Evolutionary conservation across 2,797 vertebrate genomes (phyloP).

Genomic region (Arrhamphus sclerolepis): DNA sequence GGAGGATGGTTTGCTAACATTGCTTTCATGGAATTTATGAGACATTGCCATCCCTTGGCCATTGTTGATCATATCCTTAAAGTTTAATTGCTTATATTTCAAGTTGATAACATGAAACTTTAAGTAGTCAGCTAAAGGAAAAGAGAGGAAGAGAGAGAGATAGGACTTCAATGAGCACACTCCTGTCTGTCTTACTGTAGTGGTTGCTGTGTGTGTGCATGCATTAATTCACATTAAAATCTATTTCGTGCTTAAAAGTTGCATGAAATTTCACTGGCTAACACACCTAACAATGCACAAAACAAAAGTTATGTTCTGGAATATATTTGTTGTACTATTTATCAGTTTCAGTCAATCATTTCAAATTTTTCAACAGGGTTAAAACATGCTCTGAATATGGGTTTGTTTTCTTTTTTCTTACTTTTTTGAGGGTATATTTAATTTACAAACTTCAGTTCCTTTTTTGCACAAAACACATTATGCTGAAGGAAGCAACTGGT

Average conservation of each 20-base stretch:
- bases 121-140: conserved; percentile 32
- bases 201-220: conserved; percentile 4
- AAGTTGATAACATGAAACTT: conserved; percentile 56
- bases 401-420: conserved; percentile 1
- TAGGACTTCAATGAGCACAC: conserved; percentile 11
- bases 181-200: not conserved
- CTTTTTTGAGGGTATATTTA: conserved; percentile 12
- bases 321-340: conserved; percentile 12
- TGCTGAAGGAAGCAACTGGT: conserved; percentile 22
- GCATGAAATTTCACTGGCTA: conserved; percentile 2
- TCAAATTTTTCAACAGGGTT: conserved; percentile 1
- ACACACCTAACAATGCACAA: not conserved
- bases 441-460: conserved; percentile 10
- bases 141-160: not conserved
- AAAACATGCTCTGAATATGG: not conserved
- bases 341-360: conserved; percentile 5
- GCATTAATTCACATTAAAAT: conserved; percentile 16
- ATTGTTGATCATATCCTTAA: conserved; percentile 48
- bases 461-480: conserved; percentile 28
- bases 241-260: conserved; percentile 9
- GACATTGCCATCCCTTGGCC: conserved; percentile 28
- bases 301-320: conserved; percentile 7
- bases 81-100: conserved; percentile 57
- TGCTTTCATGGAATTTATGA: conserved; percentile 55
- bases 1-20: conserved; percentile 41